A percentile compares a stretch with the other conserved stretches of the same genome.
Evolutionary conservation across 2,888 invertebrate genomes (phyloP).

Genomic region (Antheraea yamamai): DNA sequence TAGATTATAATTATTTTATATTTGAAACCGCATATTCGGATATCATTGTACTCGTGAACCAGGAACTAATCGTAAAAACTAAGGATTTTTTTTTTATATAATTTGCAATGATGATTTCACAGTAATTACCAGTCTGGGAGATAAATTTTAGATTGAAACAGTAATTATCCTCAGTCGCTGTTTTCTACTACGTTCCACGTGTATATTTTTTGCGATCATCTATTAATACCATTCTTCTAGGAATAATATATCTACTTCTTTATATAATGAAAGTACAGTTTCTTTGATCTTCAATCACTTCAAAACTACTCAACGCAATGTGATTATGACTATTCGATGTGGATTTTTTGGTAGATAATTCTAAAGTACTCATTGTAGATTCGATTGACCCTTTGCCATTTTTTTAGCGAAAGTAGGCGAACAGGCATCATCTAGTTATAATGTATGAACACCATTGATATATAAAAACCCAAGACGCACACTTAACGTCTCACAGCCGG

Average conservation of each 20-base stretch:
- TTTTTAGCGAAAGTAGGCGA: no score
- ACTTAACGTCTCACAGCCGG: no score
- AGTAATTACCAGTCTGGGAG: not conserved
- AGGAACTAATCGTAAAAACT: not conserved
- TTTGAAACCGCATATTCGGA: not conserved
- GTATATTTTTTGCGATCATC: not conserved
- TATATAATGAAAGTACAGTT: no score
- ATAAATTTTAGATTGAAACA: not conserved
- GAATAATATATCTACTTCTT: not conserved
- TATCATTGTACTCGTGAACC: not conserved
- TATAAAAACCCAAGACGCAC: no score
- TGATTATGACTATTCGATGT: no score
- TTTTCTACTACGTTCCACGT: not conserved
- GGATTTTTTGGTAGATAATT: no score
- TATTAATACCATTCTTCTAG: not conserved
- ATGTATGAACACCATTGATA: no score
- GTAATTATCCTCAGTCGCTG: not conserved
- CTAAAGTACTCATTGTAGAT: no score
- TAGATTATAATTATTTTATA: not conserved
- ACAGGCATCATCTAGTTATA: no score
- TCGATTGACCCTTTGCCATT: no score
- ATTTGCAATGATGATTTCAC: not conserved
- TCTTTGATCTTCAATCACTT: no score
- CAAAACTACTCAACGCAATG: no score
- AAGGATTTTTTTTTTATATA: not conserved